A percentile compares a stretch with the other conserved stretches of the same genome.
These are phyloP conservation scores for Orchesella flavescens DNA, from an alignment of 2,888 invertebrate species.

Conservation along the genomic window DNA sequence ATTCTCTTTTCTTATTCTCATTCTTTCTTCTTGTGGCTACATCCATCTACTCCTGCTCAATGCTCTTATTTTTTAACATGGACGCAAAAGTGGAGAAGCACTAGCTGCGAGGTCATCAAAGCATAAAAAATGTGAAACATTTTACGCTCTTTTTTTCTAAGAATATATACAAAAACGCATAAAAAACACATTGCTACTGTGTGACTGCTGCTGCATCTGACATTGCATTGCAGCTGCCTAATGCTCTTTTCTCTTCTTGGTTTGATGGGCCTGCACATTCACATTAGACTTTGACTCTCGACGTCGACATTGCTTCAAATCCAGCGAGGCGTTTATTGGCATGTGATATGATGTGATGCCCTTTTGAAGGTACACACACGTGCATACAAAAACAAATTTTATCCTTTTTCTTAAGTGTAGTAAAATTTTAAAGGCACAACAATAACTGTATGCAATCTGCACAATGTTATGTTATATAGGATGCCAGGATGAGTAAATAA, in stretches of 20 bases:
- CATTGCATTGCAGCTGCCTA: conserved; percentile 50
- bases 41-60: no score
- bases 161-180: conserved; percentile 24
- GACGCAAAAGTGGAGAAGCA: neutral
- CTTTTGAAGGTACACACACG: neutral
- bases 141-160: conserved; percentile 34
- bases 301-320: conserved; percentile 42
- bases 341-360: neutral
- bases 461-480: no score
- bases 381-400: no score
- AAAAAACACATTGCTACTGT: neutral
- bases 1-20: conserved; percentile 16
- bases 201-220: conserved; percentile 16
- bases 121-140: conserved; percentile 40
- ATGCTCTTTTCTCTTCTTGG: conserved; percentile 16
- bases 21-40: neutral
- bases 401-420: neutral
- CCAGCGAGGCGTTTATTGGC: conserved; percentile 60
- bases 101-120: conserved; percentile 27
- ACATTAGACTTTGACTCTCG: neutral
- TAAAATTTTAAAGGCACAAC: neutral
- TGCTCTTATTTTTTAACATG: conserved; percentile 16
- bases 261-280: conserved; percentile 24
- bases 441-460: neutral
- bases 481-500: no score